Base-by-base conservation (phyloP, 2,113 vertebrate species). In the Raja brachyura region DNA sequence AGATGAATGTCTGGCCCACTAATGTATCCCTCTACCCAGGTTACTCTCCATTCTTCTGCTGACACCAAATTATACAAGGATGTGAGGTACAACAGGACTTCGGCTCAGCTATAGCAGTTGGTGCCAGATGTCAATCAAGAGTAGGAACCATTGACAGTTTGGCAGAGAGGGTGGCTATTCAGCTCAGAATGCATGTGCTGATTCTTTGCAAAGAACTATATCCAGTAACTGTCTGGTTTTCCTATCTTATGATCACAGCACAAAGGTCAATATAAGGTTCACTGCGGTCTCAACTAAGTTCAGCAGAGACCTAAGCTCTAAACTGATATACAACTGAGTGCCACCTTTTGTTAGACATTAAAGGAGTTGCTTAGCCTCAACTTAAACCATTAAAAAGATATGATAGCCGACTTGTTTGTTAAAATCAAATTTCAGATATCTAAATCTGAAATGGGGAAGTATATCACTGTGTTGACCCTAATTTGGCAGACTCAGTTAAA, bases 401-500 rank as follows among this genome's bases (percentile, higher is more conserved):
- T n/a, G 25, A 28, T 59, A 83, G 48, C 56, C 20, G 22, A 83
- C 18, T 59, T 9, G 20, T 88, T 88, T 88, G 83, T 31, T 88
- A 66, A 88, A 61, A 18, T 88, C 83, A 88, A 63, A 16, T 73
- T 88, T 88, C 63, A 88, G 63, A 63, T 31, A 63, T 5, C 25
- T 63, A 88, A 88, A 88, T 88, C 14, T 63, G 59, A 88, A 88
- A 88, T 88, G 9, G 83, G 83, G 83, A 88, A 88, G 83, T 88
- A 88, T n/a, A 61, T 31, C 83, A 63, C 59, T 28, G 59, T 63
- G 83, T 63, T 63, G 66, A 74, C 90, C 33, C 33, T 54, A 63
- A 48, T 73, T 92, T 74, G 90, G 90, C 90, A 73, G 90, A 92
- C 90, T 92, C 90, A 73, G 90, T 92, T 66, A 88, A 88, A 88